A percentile compares a stretch with the other conserved stretches of the same genome.
These are phyloP conservation scores for Agrotis ipsilon DNA, from an alignment of 2,888 invertebrate species.

Conservation along the genomic window DNA sequence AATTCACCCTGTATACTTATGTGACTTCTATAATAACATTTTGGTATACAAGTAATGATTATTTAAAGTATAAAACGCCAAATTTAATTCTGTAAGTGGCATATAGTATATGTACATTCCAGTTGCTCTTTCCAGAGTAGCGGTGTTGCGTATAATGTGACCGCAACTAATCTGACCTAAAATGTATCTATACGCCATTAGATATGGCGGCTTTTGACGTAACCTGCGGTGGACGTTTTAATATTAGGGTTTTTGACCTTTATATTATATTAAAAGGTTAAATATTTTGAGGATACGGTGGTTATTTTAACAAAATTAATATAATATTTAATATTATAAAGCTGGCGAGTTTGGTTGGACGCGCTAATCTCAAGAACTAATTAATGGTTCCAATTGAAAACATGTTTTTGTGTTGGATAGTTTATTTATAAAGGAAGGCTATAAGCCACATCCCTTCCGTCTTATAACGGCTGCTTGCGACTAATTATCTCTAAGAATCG, in stretches of 20 bases:
- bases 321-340: too few relatives aligned
- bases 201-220: slow-evolving; percentile 37
- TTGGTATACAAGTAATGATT: too few relatives aligned
- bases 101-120: not conserved
- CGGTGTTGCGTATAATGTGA: slow-evolving; percentile 39
- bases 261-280: slow-evolving; percentile 3
- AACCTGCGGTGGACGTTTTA: slow-evolving; percentile 17
- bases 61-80: not conserved
- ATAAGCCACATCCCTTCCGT: too few relatives aligned
- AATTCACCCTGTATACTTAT: too few relatives aligned
- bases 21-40: too few relatives aligned
- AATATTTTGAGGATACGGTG: not conserved
- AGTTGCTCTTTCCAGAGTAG: slow-evolving; percentile 28
- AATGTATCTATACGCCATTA: slow-evolving; percentile 43
- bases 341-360: too few relatives aligned
- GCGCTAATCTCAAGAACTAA: too few relatives aligned
- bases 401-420: too few relatives aligned
- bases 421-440: too few relatives aligned
- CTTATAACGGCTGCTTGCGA: too few relatives aligned
- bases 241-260: slow-evolving; percentile 7
- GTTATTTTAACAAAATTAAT: not conserved
- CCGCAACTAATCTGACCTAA: slow-evolving; percentile 53
- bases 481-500: too few relatives aligned
- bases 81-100: slow-evolving; percentile 33
- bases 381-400: too few relatives aligned